Base-by-base conservation (phyloP, 1,140 invertebrate species). In the Lamellibrachia luymesi region DNA sequence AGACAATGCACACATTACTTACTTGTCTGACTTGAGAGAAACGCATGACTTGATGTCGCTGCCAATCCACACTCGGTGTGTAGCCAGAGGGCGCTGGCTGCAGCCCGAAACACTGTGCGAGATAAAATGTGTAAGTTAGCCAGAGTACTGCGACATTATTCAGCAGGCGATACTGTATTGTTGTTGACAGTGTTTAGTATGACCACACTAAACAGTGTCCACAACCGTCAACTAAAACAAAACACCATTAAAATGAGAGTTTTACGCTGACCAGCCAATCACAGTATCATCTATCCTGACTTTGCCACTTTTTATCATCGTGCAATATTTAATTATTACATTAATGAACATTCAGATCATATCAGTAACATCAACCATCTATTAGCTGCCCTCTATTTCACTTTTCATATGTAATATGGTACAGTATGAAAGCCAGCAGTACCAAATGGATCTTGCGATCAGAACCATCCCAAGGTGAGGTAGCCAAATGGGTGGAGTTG, bases 1-100 rank as follows among this genome's bases (percentile, higher is more conserved):
- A 5, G 95, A 95, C 27, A 94, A 50, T 7, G 93, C 13, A 27
- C 92, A 80, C 50, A 90, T 50, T 91, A 94, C 91, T 93, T 95
- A 97, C 96, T 91, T 97, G 94, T 96, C 97, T 96, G 4, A 97
- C 92, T 51, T 96, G 92, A 1, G 97, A 97, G 95, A 97, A 97
- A 93, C 97, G 96, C 50, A 96, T 95, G 0, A 97, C 94, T 94
- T 97, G 97, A 94, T 94, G 94, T 52, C 96, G 94, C 93, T 97
- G 97, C 97, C 97, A 97, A 52, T 96, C 95, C 25, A 95, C 13
- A 0, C 95, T 95, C 49, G 97, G 97, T 5, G 94, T 95, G 92
- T 96, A 95, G 38, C 95, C 96, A 80, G 93, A 94, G 64, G 97
- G 97, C 38, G 97, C 97, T 94, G 96, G 95, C 25, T 95, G 92